Base-by-base conservation (phyloP, 2,797 vertebrate species). In the Siniperca scherzeri region DNA sequence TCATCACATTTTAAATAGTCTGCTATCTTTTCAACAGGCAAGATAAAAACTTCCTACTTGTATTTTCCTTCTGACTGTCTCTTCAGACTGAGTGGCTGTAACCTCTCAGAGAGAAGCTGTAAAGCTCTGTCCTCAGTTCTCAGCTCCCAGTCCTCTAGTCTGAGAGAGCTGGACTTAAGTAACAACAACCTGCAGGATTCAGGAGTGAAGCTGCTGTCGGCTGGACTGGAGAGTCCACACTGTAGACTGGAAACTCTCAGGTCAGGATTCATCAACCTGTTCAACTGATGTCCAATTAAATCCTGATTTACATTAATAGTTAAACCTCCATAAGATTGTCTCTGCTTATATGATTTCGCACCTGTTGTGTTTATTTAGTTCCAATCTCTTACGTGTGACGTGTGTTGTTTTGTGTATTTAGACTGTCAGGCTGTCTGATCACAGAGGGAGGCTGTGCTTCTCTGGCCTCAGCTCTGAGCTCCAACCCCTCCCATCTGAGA, bases 391-490 rank as follows among this genome's bases (percentile, higher is more conserved):
- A n/a, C n/a, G n/a, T 30, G 30, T 30, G 30, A 30, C 2, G 7
- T 60, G 7, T n/a, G 10, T 62, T 1, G 21, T 12, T 62, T 10
- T 40, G 7, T 38, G 13, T 40, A 2, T 55, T 16, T 66, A 70
- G 57, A 7, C 13, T 74, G 71, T 74, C 71, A 52, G 33, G 46
- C 14, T 74, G 57, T 50, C 21, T 50, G 21, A n/a, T 73, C 70
- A n/a, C 70, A 60, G 14, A 50, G 8, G 13, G 38, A 36, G 71
- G 44, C 19, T 60, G 57, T 61, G 0, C 7, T 10, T 68, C 70
- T 42, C 8, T 83, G 56, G 81, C 30, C 17, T 42, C 64, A 2
- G 74, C 81, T 74, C 57, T 83, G 40, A 69, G 50, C 71, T 73
- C 30, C 30, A 30, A 30, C 30, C 30, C 30, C 30, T 30, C 30